Evolutionary conservation across 2,888 invertebrate genomes (phyloP).

Genomic region (Cancer borealis): DNA sequence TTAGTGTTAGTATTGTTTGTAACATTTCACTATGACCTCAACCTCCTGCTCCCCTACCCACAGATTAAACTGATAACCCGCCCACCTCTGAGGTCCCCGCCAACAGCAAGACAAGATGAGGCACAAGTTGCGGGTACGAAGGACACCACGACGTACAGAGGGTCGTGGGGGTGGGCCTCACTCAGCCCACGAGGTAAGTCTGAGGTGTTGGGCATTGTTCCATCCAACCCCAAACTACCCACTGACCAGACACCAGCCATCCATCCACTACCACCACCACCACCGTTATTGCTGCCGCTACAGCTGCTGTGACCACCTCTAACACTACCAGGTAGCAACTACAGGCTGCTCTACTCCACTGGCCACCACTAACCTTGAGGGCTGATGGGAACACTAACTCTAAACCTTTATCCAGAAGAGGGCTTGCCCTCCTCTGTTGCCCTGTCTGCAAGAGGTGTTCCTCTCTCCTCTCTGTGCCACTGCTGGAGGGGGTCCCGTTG

Average conservation of each 20-base stretch:
- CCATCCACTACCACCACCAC: conserved; percentile 42
- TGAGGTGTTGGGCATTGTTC: conserved; percentile 77
- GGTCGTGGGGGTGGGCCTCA: conserved; percentile 78
- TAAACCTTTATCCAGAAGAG: not conserved
- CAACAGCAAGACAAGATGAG: conserved; percentile 88
- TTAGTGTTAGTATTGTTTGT: not conserved
- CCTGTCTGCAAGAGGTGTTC: not conserved
- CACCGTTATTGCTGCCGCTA: not conserved
- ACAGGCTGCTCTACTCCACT: conserved; percentile 8
- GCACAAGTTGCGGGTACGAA: conserved; percentile 80
- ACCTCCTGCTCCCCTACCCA: not conserved
- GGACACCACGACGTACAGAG: conserved; percentile 79
- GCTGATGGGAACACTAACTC: conserved; percentile 47
- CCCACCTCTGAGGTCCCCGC: conserved; percentile 89
- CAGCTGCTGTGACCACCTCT: conserved; percentile 40
- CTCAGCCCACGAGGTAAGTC: conserved; percentile 79
- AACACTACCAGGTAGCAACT: not conserved
- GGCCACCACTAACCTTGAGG: conserved; percentile 26
- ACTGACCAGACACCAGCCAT: not conserved
- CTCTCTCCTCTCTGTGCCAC: not conserved
- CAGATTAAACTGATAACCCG: conserved; percentile 85
- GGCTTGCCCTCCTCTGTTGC: not conserved
- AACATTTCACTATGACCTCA: not conserved
- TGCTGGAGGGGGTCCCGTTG: not conserved
- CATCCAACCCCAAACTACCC: not conserved